Percentiles rank a stretch among this genome's conserved stretches.
Evolutionary conservation across 2,888 invertebrate species (phyloP).

Genomic region (Spodoptera exigua): DNA sequence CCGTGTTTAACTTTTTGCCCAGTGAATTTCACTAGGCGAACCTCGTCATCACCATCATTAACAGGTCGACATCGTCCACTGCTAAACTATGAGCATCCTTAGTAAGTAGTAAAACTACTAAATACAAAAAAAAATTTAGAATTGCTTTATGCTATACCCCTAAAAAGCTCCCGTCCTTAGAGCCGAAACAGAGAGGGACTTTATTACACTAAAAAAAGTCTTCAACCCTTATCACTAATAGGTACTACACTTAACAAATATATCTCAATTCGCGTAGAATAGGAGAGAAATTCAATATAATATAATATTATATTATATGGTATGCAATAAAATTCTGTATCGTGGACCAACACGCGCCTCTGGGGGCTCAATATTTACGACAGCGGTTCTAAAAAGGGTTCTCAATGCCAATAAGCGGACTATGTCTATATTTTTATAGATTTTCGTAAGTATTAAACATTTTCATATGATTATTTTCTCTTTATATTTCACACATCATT

Average conservation of each 20-base stretch:
- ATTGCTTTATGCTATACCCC: too few species aligned
- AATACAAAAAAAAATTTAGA: too few species aligned
- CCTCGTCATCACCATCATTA: too few species aligned
- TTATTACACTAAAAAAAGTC: too few species aligned
- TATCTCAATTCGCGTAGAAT: constrained; percentile 50
- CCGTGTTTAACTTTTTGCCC: too few species aligned
- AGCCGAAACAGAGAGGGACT: too few species aligned
- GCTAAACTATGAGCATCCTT: too few species aligned
- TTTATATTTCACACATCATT: constrained; percentile 52
- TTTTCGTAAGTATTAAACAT: constrained; percentile 47
- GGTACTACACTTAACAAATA: constrained; percentile 12
- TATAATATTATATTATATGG: constrained; percentile 70
- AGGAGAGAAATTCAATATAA: constrained; percentile 74
- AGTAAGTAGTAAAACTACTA: too few species aligned
- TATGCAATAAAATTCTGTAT: constrained; percentile 81
- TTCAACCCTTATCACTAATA: too few species aligned
- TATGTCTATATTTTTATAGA: constrained; percentile 53
- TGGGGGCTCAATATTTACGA: constrained; percentile 74
- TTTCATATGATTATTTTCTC: constrained; percentile 49
- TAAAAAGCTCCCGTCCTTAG: too few species aligned
- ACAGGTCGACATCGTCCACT: too few species aligned
- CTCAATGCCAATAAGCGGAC: constrained; percentile 58
- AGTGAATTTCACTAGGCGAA: too few species aligned
- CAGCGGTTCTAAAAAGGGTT: constrained; percentile 68
- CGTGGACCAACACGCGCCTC: constrained; percentile 74